A percentile compares a stretch with the other conserved stretches of the same genome.
These are phyloP conservation scores for Calidris pygmaea DNA, from an alignment of 2,113 vertebrate species.

Conservation along the genomic window DNA sequence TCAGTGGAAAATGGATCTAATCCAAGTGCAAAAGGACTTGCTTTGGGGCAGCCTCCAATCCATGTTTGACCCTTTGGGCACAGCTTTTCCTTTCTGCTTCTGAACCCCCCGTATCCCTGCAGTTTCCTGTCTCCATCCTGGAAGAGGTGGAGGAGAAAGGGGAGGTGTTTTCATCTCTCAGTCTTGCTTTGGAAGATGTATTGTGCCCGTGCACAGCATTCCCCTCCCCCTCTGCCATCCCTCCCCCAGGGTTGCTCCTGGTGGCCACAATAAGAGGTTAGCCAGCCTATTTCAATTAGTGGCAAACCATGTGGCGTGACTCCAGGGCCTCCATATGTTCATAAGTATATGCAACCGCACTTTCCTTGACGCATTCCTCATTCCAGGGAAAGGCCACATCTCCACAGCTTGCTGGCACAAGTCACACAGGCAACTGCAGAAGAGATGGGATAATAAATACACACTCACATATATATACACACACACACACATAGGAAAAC, in stretches of 20 bases:
- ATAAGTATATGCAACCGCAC: conserved; percentile 24
- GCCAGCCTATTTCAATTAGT: conserved; percentile 64
- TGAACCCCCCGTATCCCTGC: neutral
- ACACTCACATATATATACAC: neutral
- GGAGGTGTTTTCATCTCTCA: neutral
- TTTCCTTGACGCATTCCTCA: conserved; percentile 63
- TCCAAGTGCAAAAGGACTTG: neutral
- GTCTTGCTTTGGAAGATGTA: neutral
- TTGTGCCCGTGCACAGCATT: neutral
- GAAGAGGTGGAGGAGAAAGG: neutral
- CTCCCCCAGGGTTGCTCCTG: neutral
- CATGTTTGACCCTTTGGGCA: neutral
- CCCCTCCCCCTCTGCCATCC: neutral
- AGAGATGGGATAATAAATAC: conserved; percentile 50
- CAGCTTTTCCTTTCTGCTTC: neutral
- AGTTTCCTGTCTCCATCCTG: neutral
- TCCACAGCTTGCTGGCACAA: conserved; percentile 58
- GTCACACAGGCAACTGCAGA: conserved; percentile 36
- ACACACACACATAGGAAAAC: conserved; percentile 35
- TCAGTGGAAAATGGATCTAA: neutral
- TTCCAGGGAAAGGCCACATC: conserved; percentile 55
- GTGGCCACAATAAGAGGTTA: conserved; percentile 58
- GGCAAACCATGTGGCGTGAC: conserved; percentile 41
- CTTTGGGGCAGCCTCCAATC: neutral
- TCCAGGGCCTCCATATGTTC: conserved; percentile 44